Conservation (phyloP, 2,888 invertebrate genomes). For the Amphiduros pacificus region DNA sequence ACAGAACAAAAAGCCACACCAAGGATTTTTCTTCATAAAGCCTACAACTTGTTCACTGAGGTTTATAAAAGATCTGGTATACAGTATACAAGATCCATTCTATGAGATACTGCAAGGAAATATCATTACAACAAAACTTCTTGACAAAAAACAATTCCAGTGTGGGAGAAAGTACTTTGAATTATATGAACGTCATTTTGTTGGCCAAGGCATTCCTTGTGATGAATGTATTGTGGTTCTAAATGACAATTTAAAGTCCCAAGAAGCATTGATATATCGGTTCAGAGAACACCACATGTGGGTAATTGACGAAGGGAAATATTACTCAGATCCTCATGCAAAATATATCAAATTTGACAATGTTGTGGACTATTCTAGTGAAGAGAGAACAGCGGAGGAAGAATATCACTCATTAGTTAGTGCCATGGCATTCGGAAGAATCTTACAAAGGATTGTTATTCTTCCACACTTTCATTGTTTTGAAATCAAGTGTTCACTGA, state of each 20-base stretch:
- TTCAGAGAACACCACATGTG: constrained; percentile 30
- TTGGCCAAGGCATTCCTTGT: constrained; percentile 9
- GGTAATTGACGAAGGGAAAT: constrained; percentile 21
- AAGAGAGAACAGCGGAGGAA: background rate
- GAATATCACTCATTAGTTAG: background rate
- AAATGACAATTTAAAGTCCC: constrained; percentile 30
- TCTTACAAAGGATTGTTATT: constrained; percentile 9
- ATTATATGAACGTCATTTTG: constrained; percentile 1
- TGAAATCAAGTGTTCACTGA: too few species aligned
- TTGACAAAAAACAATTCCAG: constrained; percentile 20
- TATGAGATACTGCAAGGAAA: background rate
- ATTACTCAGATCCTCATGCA: constrained; percentile 22
- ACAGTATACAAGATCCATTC: too few species aligned
- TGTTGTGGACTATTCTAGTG: constrained; percentile 18
- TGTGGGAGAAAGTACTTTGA: constrained; percentile 31
- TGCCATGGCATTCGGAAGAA: background rate
- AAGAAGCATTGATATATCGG: constrained; percentile 27
- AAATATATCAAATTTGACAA: constrained; percentile 29
- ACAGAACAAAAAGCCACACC: too few species aligned
- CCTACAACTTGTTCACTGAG: too few species aligned
- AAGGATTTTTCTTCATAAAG: too few species aligned
- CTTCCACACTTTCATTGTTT: constrained; percentile 14
- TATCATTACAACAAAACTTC: constrained; percentile 10
- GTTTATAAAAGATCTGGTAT: too few species aligned
- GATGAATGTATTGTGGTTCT: constrained; percentile 24